Percentiles rank a stretch among this genome's conserved stretches.
phyloP scores from a whole-genome alignment of 2,113 vertebrate genomes.

The Bombycilla garrulus region DNA sequence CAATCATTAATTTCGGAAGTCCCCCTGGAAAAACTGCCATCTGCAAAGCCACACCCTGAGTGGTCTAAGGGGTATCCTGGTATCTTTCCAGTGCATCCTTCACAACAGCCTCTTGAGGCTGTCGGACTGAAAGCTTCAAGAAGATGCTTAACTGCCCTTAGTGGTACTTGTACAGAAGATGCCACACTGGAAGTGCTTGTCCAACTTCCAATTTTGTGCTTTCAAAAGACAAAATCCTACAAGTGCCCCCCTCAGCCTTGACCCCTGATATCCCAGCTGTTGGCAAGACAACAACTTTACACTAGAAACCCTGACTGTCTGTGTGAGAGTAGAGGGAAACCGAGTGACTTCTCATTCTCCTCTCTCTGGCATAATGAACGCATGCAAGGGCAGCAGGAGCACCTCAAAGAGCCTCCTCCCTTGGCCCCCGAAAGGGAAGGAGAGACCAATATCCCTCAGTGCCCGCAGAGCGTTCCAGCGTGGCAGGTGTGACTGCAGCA shows the following conservation, averaged over 20 bases:
- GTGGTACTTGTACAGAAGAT: background rate
- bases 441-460: background rate
- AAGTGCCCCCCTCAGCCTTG: background rate
- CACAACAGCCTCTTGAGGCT: background rate
- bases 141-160: background rate
- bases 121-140: background rate
- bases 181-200: background rate
- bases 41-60: background rate
- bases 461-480: accelerated
- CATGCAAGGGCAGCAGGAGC: background rate
- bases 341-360: background rate
- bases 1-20: background rate
- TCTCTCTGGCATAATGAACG: background rate
- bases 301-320: background rate
- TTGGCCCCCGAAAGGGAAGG: background rate
- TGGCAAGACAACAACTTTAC: background rate
- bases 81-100: background rate
- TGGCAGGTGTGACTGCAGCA: background rate
- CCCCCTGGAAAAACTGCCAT: background rate
- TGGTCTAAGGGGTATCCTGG: accelerated
- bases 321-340: background rate
- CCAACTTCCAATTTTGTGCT: background rate
- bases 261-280: background rate
- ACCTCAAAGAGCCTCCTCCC: background rate
- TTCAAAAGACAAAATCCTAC: background rate